phyloP scores from a whole-genome alignment of 2,888 invertebrate genomes.

The Drosophila anomalata region DNA sequence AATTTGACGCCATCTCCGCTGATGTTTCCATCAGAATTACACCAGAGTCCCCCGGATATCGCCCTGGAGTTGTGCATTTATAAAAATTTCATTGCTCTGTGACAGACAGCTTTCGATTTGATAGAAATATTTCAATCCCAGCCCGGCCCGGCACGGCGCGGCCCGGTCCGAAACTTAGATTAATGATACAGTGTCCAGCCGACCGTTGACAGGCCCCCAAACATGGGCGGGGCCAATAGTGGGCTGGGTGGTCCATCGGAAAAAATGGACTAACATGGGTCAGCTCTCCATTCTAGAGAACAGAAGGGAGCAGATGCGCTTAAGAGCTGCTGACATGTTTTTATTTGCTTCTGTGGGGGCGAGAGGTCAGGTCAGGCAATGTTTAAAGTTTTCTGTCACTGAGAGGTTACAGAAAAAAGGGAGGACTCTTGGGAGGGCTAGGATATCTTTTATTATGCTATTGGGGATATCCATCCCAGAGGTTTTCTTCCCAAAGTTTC shows the following conservation, averaged over 20 bases:
- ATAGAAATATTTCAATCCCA: constrained; percentile 77
- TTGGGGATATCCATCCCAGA: too few relatives aligned
- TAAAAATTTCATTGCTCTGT: constrained; percentile 76
- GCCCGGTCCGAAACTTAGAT: constrained; percentile 63
- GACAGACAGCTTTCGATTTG: constrained; percentile 80
- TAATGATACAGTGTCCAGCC: constrained; percentile 66
- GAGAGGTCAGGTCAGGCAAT: neutral
- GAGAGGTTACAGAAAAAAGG: neutral
- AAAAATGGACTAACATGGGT: constrained; percentile 38
- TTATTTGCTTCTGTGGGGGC: constrained; percentile 3
- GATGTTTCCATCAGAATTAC: constrained; percentile 65
- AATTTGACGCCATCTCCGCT: constrained; percentile 61
- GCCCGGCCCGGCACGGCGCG: constrained; percentile 41
- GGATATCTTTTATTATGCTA: too few relatives aligned
- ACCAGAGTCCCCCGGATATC: constrained; percentile 46
- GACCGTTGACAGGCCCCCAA: constrained; percentile 67
- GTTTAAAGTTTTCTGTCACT: constrained; percentile 11
- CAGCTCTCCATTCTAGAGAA: constrained; percentile 9
- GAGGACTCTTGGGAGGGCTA: neutral
- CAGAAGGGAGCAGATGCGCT: constrained; percentile 16
- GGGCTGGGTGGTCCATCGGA: constrained; percentile 27
- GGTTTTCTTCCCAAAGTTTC: too few relatives aligned
- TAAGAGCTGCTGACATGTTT: constrained; percentile 59
- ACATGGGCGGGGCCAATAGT: constrained; percentile 4
- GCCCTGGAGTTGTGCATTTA: constrained; percentile 69